Evolutionary conservation across 2,797 vertebrate genomes (phyloP), one percentile per base, ranked within the genome.

Genomic region (Micropoecilia bifurca): DNA sequence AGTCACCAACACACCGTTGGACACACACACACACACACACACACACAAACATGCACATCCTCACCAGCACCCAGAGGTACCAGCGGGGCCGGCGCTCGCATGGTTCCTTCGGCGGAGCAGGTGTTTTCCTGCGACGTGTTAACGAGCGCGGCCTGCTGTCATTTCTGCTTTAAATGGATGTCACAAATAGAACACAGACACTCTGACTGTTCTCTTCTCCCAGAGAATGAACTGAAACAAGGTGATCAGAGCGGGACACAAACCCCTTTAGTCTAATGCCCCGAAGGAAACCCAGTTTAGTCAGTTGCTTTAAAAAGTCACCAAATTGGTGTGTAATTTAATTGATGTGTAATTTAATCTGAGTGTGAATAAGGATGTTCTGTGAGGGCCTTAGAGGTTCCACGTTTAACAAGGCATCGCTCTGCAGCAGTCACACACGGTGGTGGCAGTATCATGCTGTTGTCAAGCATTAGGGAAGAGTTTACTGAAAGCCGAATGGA

Each of bases 121-220:
- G 96, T 96, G 96, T 96, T 96, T 96, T 95, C 95, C 94, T 90
- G 95, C 93, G 83, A 96, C 87, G 95, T 96, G 96, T 95, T 96
- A 96, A 96, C 96, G 95, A 96, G 95, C 94, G 89, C 91, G 94
- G 95, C 95, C 96, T 96, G 95, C 95, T 96, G 96, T 96, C 96
- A 96, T 96, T 96, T 92, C 95, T 93, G 93, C 95, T 96, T 96
- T 95, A 95, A 95, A 95, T 96, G 95, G 95, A 96, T 96, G 95
- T 96, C 95, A 94, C 95, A 96, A 95, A 96, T 95, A 93, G 94
- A 96, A 95, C 87, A 78, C 95, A 87, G 87, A 89, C 87, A 92
- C 88, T 83, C 89, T 90, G 87, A 89, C 90, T 93, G 89, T 92
- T 92, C 91, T 90, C 84, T 66, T 90, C 89, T 92, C 83, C 57